Percentiles rank a stretch among this genome's conserved stretches.
phyloP scores from a whole-genome alignment of 2,797 vertebrate genomes.

The Telmatherina bonti region DNA sequence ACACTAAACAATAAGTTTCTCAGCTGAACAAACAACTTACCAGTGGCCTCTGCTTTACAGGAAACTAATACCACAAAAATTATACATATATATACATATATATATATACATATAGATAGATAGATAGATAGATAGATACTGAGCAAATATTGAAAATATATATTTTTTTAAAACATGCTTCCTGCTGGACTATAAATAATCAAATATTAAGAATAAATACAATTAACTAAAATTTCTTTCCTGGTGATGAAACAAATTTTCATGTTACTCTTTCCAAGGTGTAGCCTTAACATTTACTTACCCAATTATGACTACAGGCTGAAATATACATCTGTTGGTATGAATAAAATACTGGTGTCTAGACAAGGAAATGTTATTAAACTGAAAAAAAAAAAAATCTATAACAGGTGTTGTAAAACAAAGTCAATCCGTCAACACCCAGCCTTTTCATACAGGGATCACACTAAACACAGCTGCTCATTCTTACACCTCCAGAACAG shows the following conservation, averaged over 20 bases:
- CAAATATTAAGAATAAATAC: background rate
- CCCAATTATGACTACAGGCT: background rate
- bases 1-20: too few species aligned
- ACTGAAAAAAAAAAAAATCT: background rate
- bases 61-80: too few species aligned
- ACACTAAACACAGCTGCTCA: background rate
- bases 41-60: too few species aligned
- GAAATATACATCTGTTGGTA: background rate
- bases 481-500: background rate
- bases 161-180: too few species aligned
- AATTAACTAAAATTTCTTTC: background rate
- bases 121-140: too few species aligned
- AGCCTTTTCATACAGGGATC: background rate
- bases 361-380: background rate
- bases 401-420: too few species aligned
- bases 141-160: too few species aligned
- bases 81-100: too few species aligned
- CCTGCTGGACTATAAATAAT: background rate
- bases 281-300: background rate
- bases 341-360: background rate
- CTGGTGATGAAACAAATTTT: background rate
- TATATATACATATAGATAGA: too few species aligned
- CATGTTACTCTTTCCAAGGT: background rate
- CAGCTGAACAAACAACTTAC: too few species aligned
- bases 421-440: too few species aligned